phyloP scores from a whole-genome alignment of 2,888 invertebrate species.

The Stenotaenia linearis region DNA sequence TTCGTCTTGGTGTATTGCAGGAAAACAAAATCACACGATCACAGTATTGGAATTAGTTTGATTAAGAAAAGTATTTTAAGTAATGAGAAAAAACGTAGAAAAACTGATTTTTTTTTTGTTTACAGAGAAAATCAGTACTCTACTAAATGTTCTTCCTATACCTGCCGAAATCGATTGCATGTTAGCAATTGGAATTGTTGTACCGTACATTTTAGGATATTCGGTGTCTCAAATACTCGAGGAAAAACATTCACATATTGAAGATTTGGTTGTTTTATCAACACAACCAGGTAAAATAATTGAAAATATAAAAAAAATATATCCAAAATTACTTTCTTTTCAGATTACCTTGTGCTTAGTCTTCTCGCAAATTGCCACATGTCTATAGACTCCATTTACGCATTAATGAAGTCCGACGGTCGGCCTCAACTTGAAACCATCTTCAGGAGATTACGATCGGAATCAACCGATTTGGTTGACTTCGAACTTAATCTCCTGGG shows the following conservation, averaged over 20 bases:
- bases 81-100: background rate
- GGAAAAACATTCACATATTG: background rate
- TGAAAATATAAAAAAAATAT: too few relatives aligned
- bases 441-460: too few relatives aligned
- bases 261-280: background rate
- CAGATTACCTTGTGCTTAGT: too few relatives aligned
- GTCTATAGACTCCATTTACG: too few relatives aligned
- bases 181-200: background rate
- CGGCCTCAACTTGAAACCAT: too few relatives aligned
- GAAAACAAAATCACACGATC: background rate
- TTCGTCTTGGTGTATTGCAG: background rate
- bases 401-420: too few relatives aligned
- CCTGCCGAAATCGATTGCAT: background rate
- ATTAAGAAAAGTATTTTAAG: background rate
- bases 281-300: background rate
- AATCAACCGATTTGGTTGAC: too few relatives aligned
- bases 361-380: too few relatives aligned
- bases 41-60: background rate
- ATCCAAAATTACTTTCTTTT: too few relatives aligned
- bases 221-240: background rate
- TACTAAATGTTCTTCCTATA: background rate
- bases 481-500: too few relatives aligned
- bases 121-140: background rate
- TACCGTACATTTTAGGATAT: background rate
- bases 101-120: background rate